Conservation (phyloP, 2,888 invertebrate species). For the Epinotia demarniana region DNA sequence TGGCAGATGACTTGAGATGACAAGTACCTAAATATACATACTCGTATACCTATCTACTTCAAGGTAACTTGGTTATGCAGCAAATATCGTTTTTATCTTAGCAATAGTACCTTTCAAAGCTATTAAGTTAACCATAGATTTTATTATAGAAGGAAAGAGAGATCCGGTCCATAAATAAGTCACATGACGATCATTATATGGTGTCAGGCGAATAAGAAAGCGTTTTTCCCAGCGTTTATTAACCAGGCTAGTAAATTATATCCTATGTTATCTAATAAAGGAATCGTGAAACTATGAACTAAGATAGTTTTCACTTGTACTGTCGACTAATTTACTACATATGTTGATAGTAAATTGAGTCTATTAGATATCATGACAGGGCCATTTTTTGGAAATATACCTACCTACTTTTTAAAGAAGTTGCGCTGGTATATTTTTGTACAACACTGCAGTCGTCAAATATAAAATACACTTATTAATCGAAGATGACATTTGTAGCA, state of each 20-base stretch:
- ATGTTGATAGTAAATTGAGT: background rate
- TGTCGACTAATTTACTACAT: background rate
- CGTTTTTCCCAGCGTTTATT: slow-evolving; percentile 11
- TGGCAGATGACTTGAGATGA: background rate
- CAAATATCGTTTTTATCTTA: background rate
- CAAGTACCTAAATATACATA: background rate
- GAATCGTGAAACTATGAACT: background rate
- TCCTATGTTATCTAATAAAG: slow-evolving; percentile 1
- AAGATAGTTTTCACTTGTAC: background rate
- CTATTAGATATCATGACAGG: background rate
- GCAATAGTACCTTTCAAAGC: background rate
- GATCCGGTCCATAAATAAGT: background rate
- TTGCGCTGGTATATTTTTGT: background rate
- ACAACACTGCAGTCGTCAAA: too few relatives aligned
- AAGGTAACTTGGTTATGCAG: background rate
- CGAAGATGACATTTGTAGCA: too few relatives aligned
- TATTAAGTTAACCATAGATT: background rate
- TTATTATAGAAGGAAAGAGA: background rate
- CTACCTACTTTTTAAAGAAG: too few relatives aligned
- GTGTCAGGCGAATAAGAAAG: background rate
- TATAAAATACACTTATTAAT: too few relatives aligned
- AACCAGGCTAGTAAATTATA: background rate
- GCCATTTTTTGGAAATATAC: background rate
- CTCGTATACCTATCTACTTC: background rate
- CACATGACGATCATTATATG: background rate